phyloP scores from a whole-genome alignment of 2,113 vertebrate species.

The Calyptommatus sinebrachiatus region DNA sequence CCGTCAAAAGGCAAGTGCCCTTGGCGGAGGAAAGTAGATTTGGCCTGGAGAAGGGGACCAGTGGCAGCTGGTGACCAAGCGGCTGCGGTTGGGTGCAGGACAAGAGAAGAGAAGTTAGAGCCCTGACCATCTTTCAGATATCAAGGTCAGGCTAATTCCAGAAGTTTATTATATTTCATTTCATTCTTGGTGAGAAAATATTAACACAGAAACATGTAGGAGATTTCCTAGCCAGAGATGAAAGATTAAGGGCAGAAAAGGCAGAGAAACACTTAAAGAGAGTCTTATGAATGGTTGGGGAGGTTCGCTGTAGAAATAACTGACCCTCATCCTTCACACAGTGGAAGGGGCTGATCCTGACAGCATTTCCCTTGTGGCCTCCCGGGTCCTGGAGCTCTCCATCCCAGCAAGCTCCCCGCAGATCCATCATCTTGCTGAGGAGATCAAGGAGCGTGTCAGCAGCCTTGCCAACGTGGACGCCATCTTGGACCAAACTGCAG shows the following conservation, averaged over 20 bases:
- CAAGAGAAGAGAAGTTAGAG: too few species aligned
- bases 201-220: background rate
- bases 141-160: too few species aligned
- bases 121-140: too few species aligned
- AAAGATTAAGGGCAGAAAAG: background rate
- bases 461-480: conserved; percentile 90
- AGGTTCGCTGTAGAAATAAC: background rate
- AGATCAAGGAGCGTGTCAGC: conserved; percentile 87
- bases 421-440: conserved; percentile 85
- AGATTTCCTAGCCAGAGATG: background rate
- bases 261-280: background rate
- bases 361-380: conserved; percentile 91
- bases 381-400: conserved; percentile 87
- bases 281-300: background rate
- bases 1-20: too few species aligned
- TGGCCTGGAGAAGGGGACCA: too few species aligned
- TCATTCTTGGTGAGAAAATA: background rate
- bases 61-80: too few species aligned
- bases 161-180: too few species aligned
- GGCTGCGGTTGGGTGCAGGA: too few species aligned
- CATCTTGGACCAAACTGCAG: conserved; percentile 86
- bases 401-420: conserved; percentile 90
- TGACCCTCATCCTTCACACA: conserved; percentile 56
- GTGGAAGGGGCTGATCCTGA: conserved; percentile 96
- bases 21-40: too few species aligned